These are phyloP conservation scores for Eretmochelys imbricata DNA, from an alignment of 2,113 vertebrate genomes.

Conservation along the genomic window DNA sequence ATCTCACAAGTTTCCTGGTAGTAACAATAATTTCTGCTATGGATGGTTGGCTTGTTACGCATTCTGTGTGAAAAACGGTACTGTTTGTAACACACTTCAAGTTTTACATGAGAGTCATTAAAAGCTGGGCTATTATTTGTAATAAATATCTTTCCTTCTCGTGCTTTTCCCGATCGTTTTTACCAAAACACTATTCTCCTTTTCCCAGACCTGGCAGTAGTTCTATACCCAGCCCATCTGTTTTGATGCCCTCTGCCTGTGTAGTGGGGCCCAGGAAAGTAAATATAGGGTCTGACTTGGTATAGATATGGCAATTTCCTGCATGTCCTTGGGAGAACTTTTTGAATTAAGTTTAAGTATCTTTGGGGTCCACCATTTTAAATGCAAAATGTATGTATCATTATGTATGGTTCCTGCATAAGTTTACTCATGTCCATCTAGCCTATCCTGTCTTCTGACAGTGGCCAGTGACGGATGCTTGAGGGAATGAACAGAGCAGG, in stretches of 20 bases:
- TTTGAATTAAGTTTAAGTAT: background rate
- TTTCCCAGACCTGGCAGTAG: background rate
- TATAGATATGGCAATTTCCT: background rate
- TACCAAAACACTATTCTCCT: background rate
- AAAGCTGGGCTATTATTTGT: background rate
- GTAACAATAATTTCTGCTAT: background rate
- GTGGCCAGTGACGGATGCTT: background rate
- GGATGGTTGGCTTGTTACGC: background rate
- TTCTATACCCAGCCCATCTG: background rate
- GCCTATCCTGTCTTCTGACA: background rate
- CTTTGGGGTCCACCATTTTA: background rate
- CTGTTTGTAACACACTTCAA: background rate
- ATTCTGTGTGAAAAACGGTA: background rate
- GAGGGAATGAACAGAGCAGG: background rate
- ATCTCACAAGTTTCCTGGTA: background rate
- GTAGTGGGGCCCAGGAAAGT: background rate
- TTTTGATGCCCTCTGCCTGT: background rate
- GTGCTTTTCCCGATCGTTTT: background rate
- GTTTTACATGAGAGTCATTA: background rate
- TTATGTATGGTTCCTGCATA: background rate
- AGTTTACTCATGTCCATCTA: background rate
- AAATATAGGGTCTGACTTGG: background rate
- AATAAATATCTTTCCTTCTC: background rate
- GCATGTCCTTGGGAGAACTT: background rate
- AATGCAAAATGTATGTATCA: background rate